Evolutionary conservation across 2,113 vertebrate genomes (phyloP), one percentile per base, ranked within the genome.

Genomic region (Sterrhoptilus dennistouni): DNA sequence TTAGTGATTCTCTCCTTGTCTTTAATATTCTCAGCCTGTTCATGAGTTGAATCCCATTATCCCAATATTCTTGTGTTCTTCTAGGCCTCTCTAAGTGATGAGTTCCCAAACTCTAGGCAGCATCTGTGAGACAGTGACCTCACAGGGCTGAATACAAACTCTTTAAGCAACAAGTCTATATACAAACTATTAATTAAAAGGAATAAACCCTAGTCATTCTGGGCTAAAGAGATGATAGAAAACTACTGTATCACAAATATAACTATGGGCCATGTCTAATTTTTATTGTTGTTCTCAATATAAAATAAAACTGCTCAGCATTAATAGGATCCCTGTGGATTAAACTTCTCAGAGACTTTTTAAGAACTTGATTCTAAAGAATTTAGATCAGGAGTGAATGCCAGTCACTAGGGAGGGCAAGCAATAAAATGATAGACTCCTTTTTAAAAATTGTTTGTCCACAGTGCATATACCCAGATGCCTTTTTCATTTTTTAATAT

Each of bases 261-360:
- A 82, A 44, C 49, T 71, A 20, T 5, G 72, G 38, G 45, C 12
- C 9, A 14, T 11, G 3, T 49, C 49, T 72, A 45, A 68, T 22
- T 82, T 82, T 84, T 76, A 44, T 52, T 45, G 47, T 33, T 79
- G n/a, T 35, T 82, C 16, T 83, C 3, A 1, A 50, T 90, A 74
- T 38, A 76, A 91, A 92, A 25, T 49, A 65, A 83, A 86, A 74
- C 15, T 63, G 4, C 14, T 95, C 9, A 74, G 23, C 35, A 70
- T 93, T 93, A 89, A 65, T 80, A 83, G 63, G 64, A 66, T 81
- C 86, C 76, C 90, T 70, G 38, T 75, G 60, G 86, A 89, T 65
- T 77, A 28, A 63, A 53, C 16, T 86, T 76, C 50, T 89, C 56
- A 70, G 69, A 81, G 33, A 27, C 49, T 83, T 83, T 78, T 35